phyloP scores from a whole-genome alignment of 2,888 invertebrate species.

The Drosophila picticornis region DNA sequence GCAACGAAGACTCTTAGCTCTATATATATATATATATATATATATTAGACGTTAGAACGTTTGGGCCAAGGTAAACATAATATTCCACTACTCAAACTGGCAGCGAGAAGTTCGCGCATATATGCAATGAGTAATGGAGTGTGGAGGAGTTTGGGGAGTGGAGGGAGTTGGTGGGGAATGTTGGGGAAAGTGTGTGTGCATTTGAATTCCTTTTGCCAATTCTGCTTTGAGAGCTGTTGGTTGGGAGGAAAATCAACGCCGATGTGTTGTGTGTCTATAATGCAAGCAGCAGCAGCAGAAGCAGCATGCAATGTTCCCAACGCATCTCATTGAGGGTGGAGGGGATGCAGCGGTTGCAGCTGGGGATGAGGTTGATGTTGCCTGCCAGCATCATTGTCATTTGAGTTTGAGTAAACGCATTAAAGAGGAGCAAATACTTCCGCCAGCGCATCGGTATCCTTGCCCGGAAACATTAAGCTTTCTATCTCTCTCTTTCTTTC shows the following conservation, averaged over 20 bases:
- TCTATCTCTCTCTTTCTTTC: slow-evolving; percentile 7
- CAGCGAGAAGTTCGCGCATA: slow-evolving; percentile 19
- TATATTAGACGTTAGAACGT: slow-evolving; percentile 57
- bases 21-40: neutral
- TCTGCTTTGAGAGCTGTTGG: slow-evolving; percentile 42
- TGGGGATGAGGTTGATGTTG: slow-evolving; percentile 7
- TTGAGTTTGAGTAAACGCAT: slow-evolving; percentile 71
- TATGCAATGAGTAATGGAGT: slow-evolving; percentile 12
- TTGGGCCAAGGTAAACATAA: slow-evolving; percentile 71
- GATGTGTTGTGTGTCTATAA: slow-evolving; percentile 26
- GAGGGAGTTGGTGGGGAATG: neutral
- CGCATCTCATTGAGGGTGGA: slow-evolving; percentile 1
- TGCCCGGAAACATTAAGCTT: slow-evolving; percentile 66
- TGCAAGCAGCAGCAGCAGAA: slow-evolving; percentile 26
- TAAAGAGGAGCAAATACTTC: slow-evolving; percentile 73
- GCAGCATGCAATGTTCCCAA: slow-evolving; percentile 35
- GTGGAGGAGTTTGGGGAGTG: neutral
- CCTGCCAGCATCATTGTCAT: slow-evolving; percentile 40
- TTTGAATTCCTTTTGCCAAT: slow-evolving; percentile 48
- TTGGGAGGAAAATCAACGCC: slow-evolving; percentile 54
- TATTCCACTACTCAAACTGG: slow-evolving; percentile 62
- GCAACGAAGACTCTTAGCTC: slow-evolving; percentile 44
- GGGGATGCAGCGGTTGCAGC: neutral
- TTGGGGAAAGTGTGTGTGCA: slow-evolving; percentile 31
- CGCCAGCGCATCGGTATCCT: slow-evolving; percentile 49